Evolutionary conservation across 2,113 vertebrate genomes (phyloP).

Genomic region (Perca fluviatilis): DNA sequence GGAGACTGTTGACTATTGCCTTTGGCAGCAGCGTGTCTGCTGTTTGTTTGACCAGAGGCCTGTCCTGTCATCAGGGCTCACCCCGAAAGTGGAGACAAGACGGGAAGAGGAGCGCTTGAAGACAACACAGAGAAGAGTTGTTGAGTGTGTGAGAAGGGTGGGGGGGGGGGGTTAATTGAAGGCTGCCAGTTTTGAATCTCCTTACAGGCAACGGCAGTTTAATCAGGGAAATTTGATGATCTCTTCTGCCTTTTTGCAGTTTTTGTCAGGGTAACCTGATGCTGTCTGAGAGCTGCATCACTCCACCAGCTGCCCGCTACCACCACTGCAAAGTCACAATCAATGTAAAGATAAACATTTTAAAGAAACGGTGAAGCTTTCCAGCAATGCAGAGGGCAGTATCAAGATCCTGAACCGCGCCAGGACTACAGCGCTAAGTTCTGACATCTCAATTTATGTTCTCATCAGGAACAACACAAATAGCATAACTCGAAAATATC

Average conservation of each 20-base stretch:
- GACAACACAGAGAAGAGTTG: conserved; percentile 4
- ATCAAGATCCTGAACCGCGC: too few relatives aligned
- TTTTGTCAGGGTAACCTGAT: not conserved
- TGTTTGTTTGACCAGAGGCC: conserved; percentile 71
- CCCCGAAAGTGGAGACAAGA: conserved; percentile 19
- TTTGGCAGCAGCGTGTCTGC: conserved; percentile 69
- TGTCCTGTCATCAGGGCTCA: conserved; percentile 57
- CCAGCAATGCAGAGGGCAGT: too few relatives aligned
- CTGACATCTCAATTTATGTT: too few relatives aligned
- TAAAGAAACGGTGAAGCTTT: not conserved
- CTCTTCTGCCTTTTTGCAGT: not conserved
- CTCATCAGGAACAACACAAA: not conserved
- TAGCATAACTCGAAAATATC: too few relatives aligned
- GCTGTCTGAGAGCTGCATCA: not conserved
- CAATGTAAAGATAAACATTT: too few relatives aligned
- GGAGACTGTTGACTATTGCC: conserved; percentile 68
- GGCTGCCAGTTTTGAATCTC: not conserved
- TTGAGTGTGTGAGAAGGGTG: not conserved
- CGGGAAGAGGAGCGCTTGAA: conserved; percentile 9
- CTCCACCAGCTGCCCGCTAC: not conserved
- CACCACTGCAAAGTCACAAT: not conserved
- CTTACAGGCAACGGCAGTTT: not conserved
- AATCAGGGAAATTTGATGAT: not conserved
- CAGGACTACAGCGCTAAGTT: too few relatives aligned
- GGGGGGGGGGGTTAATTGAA: not conserved